Evolutionary conservation across 2,888 invertebrate species (phyloP).

Genomic region (Eupithecia subfuscata): DNA sequence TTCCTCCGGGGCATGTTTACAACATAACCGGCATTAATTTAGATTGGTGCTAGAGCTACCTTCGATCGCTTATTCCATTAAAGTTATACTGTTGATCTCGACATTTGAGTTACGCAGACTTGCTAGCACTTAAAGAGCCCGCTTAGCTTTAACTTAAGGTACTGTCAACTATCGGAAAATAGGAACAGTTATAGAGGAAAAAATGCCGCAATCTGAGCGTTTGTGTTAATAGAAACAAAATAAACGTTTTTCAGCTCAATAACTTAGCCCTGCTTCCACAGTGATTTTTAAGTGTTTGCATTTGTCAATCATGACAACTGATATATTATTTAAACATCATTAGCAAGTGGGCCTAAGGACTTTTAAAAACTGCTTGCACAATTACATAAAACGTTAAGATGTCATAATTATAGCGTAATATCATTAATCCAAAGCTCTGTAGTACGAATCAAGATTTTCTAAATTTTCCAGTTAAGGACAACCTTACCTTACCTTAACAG

Average conservation of each 20-base stretch:
- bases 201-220: not conserved
- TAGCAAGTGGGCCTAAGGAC: too few relatives aligned
- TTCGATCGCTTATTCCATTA: constrained; percentile 77
- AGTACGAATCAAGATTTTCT: too few relatives aligned
- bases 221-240: not conserved
- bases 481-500: too few relatives aligned
- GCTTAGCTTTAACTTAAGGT: constrained; percentile 20
- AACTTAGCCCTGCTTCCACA: too few relatives aligned
- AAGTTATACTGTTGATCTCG: constrained; percentile 60
- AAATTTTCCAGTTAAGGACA: too few relatives aligned
- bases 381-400: not conserved
- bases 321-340: too few relatives aligned
- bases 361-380: not conserved
- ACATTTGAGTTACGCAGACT: constrained; percentile 22
- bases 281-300: too few relatives aligned
- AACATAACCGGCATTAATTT: constrained; percentile 60
- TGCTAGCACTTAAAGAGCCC: constrained; percentile 13
- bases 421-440: not conserved
- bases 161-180: not conserved
- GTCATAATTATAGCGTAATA: not conserved
- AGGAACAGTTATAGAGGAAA: not conserved
- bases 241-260: not conserved
- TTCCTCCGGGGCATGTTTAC: constrained; percentile 30
- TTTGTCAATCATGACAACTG: too few relatives aligned
- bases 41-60: constrained; percentile 49